Base-by-base conservation (phyloP, 1,140 invertebrate genomes). In the Uloborus diversus region DNA sequence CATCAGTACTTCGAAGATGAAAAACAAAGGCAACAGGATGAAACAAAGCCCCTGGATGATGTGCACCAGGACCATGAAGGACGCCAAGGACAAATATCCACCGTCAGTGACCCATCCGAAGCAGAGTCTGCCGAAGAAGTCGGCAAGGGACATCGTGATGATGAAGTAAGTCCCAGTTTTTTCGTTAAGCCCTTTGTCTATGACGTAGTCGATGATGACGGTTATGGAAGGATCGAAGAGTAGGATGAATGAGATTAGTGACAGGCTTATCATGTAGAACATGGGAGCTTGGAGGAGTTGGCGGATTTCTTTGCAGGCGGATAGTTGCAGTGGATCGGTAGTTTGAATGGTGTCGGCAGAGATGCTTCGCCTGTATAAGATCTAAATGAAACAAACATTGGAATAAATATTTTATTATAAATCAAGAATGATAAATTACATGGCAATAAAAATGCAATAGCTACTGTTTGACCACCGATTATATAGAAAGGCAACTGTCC, bases 221-320 rank as follows among this genome's bases (percentile, higher is more conserved):
- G 59, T 80, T n/a, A 80, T 64, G 47, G 59, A 20, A 0, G 68
- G 57, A 25, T 71, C 68, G 23, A 71, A 80, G 7, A 49, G 30
- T 27, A 80, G 51, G 13, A 25, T 42, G 23, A 80, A 64, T 1
- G 79, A 57, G 3, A 23, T 28, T 23, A 70, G 23, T 14, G 66
- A 80, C 4, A 70, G 4, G 5, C 57, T 80, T 17, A 80, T 80
- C 66, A 80, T 64, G 49, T 80, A 61, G 42, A 80, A 80, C 59
- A 80, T 80, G 20, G 79, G 79, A 23, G 70, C 59, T 13, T 49
- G n/a, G 14, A 66, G 28, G 1, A 79, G 11, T 59, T 68, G 57
- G 7, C 47, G 32, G n/a, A 49, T 42, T 4, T 35, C 76, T 9
- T 47, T 62, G 25, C 49, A 25, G 11, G 62, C 33, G 4, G 76